phyloP scores from a whole-genome alignment of 1,140 invertebrate species.

The Plutomurus gul region DNA sequence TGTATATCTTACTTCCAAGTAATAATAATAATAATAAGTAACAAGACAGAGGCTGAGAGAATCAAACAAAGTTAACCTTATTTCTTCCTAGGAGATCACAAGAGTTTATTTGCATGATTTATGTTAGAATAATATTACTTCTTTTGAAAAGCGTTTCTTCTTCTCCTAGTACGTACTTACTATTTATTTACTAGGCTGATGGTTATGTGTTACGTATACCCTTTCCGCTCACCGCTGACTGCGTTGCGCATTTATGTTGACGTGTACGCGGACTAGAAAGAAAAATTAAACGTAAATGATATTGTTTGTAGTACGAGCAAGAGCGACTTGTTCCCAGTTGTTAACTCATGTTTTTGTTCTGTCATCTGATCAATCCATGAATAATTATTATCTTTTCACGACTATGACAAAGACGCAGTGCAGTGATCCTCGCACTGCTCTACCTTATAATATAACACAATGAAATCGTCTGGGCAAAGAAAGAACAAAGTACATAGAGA shows the following conservation, averaged over 20 bases:
- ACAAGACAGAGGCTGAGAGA: neutral
- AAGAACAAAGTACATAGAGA: neutral
- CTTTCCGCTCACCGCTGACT: no score
- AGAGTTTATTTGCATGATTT: neutral
- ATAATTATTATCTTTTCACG: constrained; percentile 22
- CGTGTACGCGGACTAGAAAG: no score
- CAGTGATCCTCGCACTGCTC: no score
- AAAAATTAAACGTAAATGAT: no score
- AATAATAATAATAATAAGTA: neutral
- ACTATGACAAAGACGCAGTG: neutral
- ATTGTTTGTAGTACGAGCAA: neutral
- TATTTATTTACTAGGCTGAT: no score
- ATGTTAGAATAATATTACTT: neutral
- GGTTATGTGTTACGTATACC: no score
- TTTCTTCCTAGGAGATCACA: neutral
- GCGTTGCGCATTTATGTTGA: no score
- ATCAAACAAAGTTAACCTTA: neutral
- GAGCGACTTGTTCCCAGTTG: neutral
- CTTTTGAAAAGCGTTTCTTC: no score
- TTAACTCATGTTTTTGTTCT: constrained; percentile 5
- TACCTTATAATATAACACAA: no score
- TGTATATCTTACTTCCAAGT: neutral
- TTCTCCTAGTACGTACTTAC: no score
- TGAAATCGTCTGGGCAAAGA: no score
- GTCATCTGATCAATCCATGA: neutral